These are phyloP conservation scores for Acrocephalus arundinaceus DNA, from an alignment of 2,113 vertebrate genomes.

Conservation along the genomic window DNA sequence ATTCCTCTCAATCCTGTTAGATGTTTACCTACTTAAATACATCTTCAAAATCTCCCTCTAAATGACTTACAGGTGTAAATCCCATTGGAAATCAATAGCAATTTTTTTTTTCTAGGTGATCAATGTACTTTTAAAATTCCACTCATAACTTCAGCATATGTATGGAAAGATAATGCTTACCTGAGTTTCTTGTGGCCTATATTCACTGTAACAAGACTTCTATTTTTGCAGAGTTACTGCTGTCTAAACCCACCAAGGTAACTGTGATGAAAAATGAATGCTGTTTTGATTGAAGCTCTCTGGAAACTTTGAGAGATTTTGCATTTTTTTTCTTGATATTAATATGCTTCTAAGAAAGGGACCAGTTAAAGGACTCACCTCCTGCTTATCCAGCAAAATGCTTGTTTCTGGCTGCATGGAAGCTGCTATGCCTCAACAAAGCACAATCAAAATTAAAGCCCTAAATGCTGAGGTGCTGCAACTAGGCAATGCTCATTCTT, in stretches of 20 bases:
- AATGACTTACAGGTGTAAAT: not conserved
- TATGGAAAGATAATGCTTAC: not conserved
- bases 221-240: not conserved
- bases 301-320: not conserved
- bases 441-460: not conserved
- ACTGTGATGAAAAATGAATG: not conserved
- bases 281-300: not conserved
- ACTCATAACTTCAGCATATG: not conserved
- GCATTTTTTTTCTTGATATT: not conserved
- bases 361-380: not conserved
- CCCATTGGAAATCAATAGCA: not conserved
- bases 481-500: not conserved
- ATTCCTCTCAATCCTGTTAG: not conserved
- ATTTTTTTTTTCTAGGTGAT: not conserved
- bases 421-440: not conserved
- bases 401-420: not conserved
- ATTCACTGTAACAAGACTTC: not conserved
- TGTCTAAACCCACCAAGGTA: not conserved
- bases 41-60: not conserved
- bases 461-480: not conserved
- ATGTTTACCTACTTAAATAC: conserved; percentile 3
- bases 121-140: not conserved
- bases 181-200: not conserved
- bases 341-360: not conserved
- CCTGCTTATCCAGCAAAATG: not conserved